A percentile compares a stretch with the other conserved stretches of the same genome.
Evolutionary conservation across 2,113 vertebrate species (phyloP).

Genomic region (Myrmecophaga tridactyla): DNA sequence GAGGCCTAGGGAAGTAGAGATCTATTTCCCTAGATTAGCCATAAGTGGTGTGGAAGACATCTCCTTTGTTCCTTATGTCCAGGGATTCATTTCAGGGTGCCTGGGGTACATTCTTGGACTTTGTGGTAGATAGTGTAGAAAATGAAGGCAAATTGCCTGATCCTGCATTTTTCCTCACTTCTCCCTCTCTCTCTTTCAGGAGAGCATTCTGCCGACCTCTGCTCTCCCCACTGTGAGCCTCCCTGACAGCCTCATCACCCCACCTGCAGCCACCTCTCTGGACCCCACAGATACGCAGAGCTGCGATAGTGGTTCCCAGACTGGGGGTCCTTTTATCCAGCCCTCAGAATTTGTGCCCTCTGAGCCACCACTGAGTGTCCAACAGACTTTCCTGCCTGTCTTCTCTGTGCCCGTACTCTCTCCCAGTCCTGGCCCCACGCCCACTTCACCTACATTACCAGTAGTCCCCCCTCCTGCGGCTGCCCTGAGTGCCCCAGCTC

Average conservation of each 20-base stretch:
- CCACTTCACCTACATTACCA: constrained; percentile 70
- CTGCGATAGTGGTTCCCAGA: constrained; percentile 23
- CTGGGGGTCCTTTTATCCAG: constrained; percentile 77
- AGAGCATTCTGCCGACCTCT: constrained; percentile 81
- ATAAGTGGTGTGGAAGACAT: accelerated
- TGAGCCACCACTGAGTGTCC: constrained; percentile 59
- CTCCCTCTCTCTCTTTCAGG: constrained; percentile 78
- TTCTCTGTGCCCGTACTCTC: constrained; percentile 79
- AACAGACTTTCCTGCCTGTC: constrained; percentile 80
- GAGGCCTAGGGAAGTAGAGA: neutral
- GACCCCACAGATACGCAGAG: constrained; percentile 57
- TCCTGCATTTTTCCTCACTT: neutral
- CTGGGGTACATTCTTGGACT: accelerated
- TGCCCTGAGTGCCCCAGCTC: constrained; percentile 63
- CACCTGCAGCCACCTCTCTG: constrained; percentile 79
- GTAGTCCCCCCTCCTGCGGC: constrained; percentile 74
- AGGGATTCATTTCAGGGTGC: neutral
- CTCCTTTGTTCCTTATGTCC: neutral
- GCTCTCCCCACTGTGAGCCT: constrained; percentile 78
- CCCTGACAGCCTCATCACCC: constrained; percentile 80
- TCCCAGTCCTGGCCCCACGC: constrained; percentile 66
- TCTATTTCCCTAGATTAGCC: neutral
- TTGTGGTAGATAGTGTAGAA: neutral
- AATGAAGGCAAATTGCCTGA: neutral
- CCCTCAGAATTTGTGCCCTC: constrained; percentile 76